Percentiles rank a stretch among this genome's conserved stretches.
Conservation (phyloP, 2,113 vertebrate species). For the Periophthalmodon schlosseri region DNA sequence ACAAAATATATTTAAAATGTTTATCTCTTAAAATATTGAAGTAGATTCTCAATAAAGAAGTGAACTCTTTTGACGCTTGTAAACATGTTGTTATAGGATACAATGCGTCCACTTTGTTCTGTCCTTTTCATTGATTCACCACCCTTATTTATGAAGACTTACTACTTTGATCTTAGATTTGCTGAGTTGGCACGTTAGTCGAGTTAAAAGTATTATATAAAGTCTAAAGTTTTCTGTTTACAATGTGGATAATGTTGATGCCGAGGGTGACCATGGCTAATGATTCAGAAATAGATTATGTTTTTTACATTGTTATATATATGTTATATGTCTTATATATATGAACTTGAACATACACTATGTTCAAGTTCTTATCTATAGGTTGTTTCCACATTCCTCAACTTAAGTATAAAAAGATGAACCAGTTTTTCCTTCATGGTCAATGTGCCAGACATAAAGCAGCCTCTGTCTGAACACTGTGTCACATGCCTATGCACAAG, state of each 20-base stretch:
- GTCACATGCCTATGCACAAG: not conserved
- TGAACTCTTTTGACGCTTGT: not conserved
- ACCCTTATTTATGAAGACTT: not conserved
- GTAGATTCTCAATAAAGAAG: not conserved
- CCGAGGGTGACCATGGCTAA: not conserved
- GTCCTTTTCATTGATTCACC: not conserved
- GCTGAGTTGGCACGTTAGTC: not conserved
- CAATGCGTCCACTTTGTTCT: not conserved
- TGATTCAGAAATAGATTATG: too few species aligned
- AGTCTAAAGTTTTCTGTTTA: not conserved
- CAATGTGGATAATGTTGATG: not conserved
- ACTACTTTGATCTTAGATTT: not conserved
- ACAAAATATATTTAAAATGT: too few species aligned
- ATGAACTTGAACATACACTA: not conserved
- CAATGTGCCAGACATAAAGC: not conserved
- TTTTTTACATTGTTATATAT: too few species aligned
- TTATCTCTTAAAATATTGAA: too few species aligned
- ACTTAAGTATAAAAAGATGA: not conserved
- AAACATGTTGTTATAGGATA: not conserved
- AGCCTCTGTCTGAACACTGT: conserved; percentile 3
- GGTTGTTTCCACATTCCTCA: not conserved
- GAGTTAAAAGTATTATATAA: not conserved
- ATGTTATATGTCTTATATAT: too few species aligned
- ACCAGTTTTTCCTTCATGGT: conserved; percentile 2
- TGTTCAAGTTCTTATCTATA: not conserved